Conservation (phyloP, 2,888 invertebrate genomes). For the Watsonalla cultraria region DNA sequence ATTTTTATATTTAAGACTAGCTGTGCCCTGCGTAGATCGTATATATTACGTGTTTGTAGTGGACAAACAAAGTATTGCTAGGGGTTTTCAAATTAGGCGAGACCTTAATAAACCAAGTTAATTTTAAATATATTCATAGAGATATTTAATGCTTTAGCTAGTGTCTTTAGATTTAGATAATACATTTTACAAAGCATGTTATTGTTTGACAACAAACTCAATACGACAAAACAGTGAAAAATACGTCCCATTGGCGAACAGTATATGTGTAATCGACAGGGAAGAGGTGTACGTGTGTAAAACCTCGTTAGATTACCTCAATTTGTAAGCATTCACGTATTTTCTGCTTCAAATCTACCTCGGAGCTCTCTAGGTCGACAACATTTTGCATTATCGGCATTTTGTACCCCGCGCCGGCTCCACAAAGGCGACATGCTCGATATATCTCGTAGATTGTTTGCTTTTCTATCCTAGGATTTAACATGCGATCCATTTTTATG, state of each 20-base stretch:
- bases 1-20: too few relatives aligned
- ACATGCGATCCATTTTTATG: slow-evolving; percentile 45
- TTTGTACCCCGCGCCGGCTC: slow-evolving; percentile 71
- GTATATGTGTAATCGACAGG: background rate
- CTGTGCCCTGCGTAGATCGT: too few relatives aligned
- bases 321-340: slow-evolving; percentile 68
- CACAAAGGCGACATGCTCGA: slow-evolving; percentile 69
- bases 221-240: slow-evolving; percentile 2
- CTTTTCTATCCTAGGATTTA: slow-evolving; percentile 45
- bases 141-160: background rate
- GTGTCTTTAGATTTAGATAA: background rate
- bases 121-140: background rate
- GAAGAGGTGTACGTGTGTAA: background rate
- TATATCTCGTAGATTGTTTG: slow-evolving; percentile 66
- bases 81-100: background rate
- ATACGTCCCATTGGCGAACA: background rate
- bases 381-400: slow-evolving; percentile 72
- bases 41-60: too few relatives aligned
- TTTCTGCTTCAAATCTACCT: slow-evolving; percentile 59
- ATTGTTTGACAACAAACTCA: slow-evolving; percentile 29
- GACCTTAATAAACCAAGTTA: background rate
- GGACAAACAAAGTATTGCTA: too few relatives aligned
- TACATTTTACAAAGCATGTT: background rate
- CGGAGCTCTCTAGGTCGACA: slow-evolving; percentile 42
- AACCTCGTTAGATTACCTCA: slow-evolving; percentile 44